A percentile compares a stretch with the other conserved stretches of the same genome.
phyloP scores from a whole-genome alignment of 2,797 vertebrate genomes.

The Poeciliopsis infans region DNA sequence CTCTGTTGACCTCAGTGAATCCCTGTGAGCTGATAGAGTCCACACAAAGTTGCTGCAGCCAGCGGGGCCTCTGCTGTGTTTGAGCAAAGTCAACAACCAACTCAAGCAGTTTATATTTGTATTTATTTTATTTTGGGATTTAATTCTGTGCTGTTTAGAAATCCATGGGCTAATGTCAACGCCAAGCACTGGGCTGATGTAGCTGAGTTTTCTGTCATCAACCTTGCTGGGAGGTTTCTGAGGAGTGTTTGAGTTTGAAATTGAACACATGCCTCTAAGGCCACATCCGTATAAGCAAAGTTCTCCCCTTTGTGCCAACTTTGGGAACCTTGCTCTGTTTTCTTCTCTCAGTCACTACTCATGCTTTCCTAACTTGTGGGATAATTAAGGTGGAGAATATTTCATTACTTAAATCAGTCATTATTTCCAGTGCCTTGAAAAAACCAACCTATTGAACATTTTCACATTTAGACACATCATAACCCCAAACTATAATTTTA shows the following conservation, averaged over 20 bases:
- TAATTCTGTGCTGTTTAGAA: slow-evolving; percentile 68
- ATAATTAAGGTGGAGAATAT: slow-evolving; percentile 35
- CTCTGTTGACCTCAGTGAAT: slow-evolving; percentile 49
- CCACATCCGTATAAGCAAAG: slow-evolving; percentile 51
- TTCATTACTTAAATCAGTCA: slow-evolving; percentile 13
- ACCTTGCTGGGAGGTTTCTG: slow-evolving; percentile 44
- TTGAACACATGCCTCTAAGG: slow-evolving; percentile 61
- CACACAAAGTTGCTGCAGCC: slow-evolving; percentile 28
- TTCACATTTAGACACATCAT: neutral
- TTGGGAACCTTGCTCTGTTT: slow-evolving; percentile 58
- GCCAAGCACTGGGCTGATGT: slow-evolving; percentile 30
- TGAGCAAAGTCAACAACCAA: slow-evolving; percentile 62
- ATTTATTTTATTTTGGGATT: slow-evolving; percentile 67
- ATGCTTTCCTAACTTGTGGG: slow-evolving; percentile 30
- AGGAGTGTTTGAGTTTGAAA: slow-evolving; percentile 68
- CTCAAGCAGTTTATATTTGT: slow-evolving; percentile 59
- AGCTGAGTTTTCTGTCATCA: slow-evolving; percentile 54
- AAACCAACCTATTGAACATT: neutral
- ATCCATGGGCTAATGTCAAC: slow-evolving; percentile 57
- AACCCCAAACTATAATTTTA: neutral
- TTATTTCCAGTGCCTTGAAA: slow-evolving; percentile 7
- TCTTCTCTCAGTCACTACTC: slow-evolving; percentile 61
- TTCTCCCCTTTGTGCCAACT: slow-evolving; percentile 48
- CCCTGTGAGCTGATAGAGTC: slow-evolving; percentile 45
- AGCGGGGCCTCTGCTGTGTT: slow-evolving; percentile 36